These are phyloP conservation scores for Taxidea taxus DNA, from an alignment of 2,113 vertebrate species.

Conservation along the genomic window DNA sequence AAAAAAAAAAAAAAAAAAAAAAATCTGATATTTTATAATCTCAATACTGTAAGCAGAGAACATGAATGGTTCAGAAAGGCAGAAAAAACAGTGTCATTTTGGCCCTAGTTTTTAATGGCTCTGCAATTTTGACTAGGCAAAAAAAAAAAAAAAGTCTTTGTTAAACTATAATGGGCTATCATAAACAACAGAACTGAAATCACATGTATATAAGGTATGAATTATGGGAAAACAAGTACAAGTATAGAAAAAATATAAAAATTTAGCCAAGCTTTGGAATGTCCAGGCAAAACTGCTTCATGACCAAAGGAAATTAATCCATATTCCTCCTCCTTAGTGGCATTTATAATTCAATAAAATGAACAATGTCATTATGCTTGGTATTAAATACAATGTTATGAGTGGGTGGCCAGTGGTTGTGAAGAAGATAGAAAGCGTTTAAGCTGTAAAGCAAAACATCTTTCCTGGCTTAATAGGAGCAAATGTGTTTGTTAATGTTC, in stretches of 20 bases:
- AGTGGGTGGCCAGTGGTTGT: neutral
- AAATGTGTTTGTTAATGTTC: neutral
- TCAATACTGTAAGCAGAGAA: neutral
- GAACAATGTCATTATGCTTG: neutral
- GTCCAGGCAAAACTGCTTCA: slow-evolving; percentile 1
- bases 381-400: slow-evolving; percentile 3
- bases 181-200: neutral
- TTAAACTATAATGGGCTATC: neutral
- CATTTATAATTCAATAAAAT: neutral
- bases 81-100: neutral
- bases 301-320: slow-evolving; percentile 13
- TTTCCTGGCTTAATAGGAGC: slow-evolving; percentile 21
- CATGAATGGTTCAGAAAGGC: neutral
- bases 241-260: neutral
- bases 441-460: neutral
- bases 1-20: no score
- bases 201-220: neutral
- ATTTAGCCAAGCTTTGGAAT: neutral
- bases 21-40: neutral
- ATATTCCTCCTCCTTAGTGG: neutral
- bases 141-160: neutral
- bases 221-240: neutral
- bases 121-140: neutral
- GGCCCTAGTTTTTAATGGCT: neutral
- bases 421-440: neutral